A percentile compares a stretch with the other conserved stretches of the same genome.
phyloP scores from a whole-genome alignment of 2,113 vertebrate species.

The Telmatochromis sp. region DNA sequence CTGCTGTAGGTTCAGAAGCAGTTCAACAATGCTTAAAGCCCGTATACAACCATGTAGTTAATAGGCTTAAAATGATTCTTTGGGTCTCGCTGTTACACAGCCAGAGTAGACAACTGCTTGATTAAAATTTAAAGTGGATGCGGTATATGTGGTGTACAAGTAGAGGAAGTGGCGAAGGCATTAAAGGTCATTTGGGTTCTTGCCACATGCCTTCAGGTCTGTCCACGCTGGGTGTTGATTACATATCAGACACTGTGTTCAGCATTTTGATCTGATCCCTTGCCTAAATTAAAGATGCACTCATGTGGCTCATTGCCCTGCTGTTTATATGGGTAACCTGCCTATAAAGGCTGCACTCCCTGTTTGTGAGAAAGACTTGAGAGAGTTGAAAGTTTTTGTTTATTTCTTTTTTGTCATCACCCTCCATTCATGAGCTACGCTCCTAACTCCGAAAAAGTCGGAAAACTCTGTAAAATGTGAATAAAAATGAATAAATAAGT shows the following conservation, averaged over 20 bases:
- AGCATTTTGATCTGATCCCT: neutral
- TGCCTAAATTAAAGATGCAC: neutral
- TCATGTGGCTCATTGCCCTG: neutral
- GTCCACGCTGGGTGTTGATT: neutral
- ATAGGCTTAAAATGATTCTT: neutral
- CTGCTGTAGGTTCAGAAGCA: neutral
- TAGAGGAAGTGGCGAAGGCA: neutral
- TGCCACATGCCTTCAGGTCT: neutral
- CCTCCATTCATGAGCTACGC: rapidly evolving
- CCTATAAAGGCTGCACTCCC: neutral
- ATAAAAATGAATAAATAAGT: rapidly evolving
- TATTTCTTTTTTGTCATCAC: neutral
- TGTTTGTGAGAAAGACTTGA: neutral
- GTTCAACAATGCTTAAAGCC: neutral
- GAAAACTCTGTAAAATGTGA: neutral
- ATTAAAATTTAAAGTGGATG: neutral
- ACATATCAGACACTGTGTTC: neutral
- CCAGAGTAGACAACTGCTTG: neutral
- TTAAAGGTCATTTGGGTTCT: neutral
- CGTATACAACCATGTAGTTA: neutral
- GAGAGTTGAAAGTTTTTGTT: neutral
- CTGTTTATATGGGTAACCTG: neutral
- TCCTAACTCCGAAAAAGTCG: rapidly evolving
- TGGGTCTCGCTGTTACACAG: neutral
- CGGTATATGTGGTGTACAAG: neutral